phyloP scores from a whole-genome alignment of 2,113 vertebrate species.

The Thomomys bottae region DNA sequence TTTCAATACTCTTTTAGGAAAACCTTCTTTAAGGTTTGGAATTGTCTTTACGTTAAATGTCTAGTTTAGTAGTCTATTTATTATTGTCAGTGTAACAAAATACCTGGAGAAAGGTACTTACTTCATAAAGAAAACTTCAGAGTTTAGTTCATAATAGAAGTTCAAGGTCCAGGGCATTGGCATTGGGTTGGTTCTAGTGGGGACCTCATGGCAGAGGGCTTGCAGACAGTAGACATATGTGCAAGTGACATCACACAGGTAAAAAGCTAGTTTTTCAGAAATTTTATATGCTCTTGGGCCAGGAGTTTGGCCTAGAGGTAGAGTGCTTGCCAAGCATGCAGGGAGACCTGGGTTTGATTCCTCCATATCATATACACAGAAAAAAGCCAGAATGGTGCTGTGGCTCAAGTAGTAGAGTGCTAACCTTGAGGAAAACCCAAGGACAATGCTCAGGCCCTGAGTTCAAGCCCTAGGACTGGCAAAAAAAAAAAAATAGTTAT shows the following conservation, averaged over 20 bases:
- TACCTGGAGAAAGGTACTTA: neutral
- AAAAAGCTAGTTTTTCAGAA: neutral
- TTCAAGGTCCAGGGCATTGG: neutral
- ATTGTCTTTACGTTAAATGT: slow-evolving; percentile 22
- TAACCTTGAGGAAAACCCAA: too few species aligned
- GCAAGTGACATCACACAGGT: neutral
- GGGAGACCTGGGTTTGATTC: too few species aligned
- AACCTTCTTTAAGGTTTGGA: neutral
- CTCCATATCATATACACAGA: too few species aligned
- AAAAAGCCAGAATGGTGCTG: too few species aligned
- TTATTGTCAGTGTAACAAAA: neutral
- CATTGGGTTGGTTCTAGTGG: neutral
- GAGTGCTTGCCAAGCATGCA: too few species aligned
- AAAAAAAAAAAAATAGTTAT: too few species aligned
- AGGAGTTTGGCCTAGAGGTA: too few species aligned
- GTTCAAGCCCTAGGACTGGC: too few species aligned
- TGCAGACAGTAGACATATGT: neutral
- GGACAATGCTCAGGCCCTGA: too few species aligned
- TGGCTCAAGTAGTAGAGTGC: too few species aligned
- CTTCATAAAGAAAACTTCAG: neutral
- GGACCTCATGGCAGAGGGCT: too few species aligned
- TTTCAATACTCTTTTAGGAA: neutral
- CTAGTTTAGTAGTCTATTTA: neutral
- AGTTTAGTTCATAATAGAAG: neutral
- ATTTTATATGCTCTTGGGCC: too few species aligned